Conservation (phyloP, 2,797 vertebrate genomes). For the Dermochelys coriacea region DNA sequence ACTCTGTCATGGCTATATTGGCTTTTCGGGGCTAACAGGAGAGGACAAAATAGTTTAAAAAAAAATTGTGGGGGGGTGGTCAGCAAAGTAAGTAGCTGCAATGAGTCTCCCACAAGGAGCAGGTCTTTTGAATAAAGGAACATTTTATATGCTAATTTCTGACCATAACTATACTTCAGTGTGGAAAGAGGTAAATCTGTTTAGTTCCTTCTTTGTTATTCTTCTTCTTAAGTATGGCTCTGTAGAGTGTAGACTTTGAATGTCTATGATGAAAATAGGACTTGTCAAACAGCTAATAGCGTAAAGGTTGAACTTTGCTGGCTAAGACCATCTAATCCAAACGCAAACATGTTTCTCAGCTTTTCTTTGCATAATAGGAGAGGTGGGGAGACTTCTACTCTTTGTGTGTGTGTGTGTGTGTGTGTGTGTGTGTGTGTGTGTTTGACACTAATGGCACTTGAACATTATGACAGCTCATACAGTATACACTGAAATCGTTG, state of each 20-base stretch:
- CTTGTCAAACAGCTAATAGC: constrained; percentile 60
- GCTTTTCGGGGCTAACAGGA: not conserved
- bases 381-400: constrained; percentile 1
- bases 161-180: not conserved
- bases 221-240: constrained; percentile 40
- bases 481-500: constrained; percentile 25
- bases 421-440: not conserved
- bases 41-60: not conserved
- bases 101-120: not conserved
- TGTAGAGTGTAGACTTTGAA: constrained; percentile 40
- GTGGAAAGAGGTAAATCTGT: constrained; percentile 57
- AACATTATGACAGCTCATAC: constrained; percentile 12
- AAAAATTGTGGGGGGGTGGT: too few species aligned
- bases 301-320: constrained; percentile 67
- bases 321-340: constrained; percentile 62
- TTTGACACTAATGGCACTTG: constrained; percentile 32
- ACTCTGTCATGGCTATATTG: not conserved
- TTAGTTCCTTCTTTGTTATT: constrained; percentile 48
- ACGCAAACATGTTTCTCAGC: constrained; percentile 65
- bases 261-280: constrained; percentile 48
- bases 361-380: constrained; percentile 48
- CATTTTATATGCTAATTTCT: not conserved
- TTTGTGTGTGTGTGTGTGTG: not conserved
- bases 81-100: not conserved
- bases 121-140: not conserved